Conservation (phyloP, 2,113 vertebrate genomes). For the Heliornis fulica region DNA sequence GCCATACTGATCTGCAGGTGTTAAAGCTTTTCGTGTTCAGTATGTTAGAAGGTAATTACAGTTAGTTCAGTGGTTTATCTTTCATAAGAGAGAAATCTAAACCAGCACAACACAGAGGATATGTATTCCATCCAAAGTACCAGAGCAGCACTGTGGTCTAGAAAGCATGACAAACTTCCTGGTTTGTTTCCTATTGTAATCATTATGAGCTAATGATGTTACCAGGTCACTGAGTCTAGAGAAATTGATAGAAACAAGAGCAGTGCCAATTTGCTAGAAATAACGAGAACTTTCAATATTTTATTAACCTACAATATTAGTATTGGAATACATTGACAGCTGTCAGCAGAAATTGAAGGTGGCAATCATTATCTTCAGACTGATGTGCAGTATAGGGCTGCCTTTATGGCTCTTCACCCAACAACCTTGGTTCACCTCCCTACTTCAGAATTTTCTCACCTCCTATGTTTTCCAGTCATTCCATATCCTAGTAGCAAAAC, state of each 20-base stretch:
- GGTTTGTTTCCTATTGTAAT: background rate
- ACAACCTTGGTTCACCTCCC: background rate
- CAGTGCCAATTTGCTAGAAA: background rate
- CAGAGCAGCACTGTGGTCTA: background rate
- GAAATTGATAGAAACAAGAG: background rate
- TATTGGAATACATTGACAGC: background rate
- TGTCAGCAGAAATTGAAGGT: background rate
- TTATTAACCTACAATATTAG: background rate
- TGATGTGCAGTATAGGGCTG: background rate
- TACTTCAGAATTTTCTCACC: background rate
- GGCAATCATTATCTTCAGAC: background rate
- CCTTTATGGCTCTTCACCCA: background rate
- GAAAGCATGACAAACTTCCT: background rate
- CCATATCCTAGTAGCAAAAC: background rate
- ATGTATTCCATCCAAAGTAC: background rate
- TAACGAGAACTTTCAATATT: background rate
- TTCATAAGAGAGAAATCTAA: background rate
- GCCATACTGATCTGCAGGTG: background rate
- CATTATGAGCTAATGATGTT: background rate
- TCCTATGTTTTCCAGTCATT: background rate
- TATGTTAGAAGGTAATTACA: background rate
- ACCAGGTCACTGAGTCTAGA: background rate
- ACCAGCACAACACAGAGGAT: background rate
- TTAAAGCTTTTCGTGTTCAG: background rate
- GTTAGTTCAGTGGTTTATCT: background rate